These are phyloP conservation scores for Brachyopa scutellaris DNA, from an alignment of 2,888 invertebrate genomes.

Conservation along the genomic window DNA sequence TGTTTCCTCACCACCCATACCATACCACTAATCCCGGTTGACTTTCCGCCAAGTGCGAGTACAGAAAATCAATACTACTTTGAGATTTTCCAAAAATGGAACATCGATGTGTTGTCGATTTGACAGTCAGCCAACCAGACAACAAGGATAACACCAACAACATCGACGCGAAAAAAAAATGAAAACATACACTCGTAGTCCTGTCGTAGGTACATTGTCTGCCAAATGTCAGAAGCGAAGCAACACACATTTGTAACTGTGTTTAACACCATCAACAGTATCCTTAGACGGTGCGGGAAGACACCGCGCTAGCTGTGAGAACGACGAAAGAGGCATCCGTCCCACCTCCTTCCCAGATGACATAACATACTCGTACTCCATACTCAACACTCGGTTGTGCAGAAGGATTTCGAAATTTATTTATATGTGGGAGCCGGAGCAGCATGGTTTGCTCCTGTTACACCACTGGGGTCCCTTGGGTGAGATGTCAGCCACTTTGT, in stretches of 20 bases:
- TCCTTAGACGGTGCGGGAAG: constrained; percentile 43
- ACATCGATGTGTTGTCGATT: constrained; percentile 56
- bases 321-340: neutral
- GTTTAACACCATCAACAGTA: constrained; percentile 65
- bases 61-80: constrained; percentile 59
- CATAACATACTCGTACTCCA: constrained; percentile 4
- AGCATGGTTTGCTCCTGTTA: constrained; percentile 33
- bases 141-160: constrained; percentile 52
- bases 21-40: no score
- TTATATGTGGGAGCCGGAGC: constrained; percentile 13
- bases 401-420: constrained; percentile 31
- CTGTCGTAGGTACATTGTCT: constrained; percentile 59
- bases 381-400: neutral
- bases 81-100: constrained; percentile 50
- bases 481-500: constrained; percentile 70
- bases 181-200: constrained; percentile 8
- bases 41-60: constrained; percentile 33
- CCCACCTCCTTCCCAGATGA: constrained; percentile 1
- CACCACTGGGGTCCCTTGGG: constrained; percentile 58
- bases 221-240: constrained; percentile 49
- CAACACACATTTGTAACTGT: constrained; percentile 57
- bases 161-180: neutral
- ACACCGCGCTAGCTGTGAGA: neutral
- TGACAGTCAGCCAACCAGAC: constrained; percentile 60
- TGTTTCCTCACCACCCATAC: neutral